Base-by-base conservation (phyloP, 1,140 invertebrate species). In the Meloidogyne hapla region DNA sequence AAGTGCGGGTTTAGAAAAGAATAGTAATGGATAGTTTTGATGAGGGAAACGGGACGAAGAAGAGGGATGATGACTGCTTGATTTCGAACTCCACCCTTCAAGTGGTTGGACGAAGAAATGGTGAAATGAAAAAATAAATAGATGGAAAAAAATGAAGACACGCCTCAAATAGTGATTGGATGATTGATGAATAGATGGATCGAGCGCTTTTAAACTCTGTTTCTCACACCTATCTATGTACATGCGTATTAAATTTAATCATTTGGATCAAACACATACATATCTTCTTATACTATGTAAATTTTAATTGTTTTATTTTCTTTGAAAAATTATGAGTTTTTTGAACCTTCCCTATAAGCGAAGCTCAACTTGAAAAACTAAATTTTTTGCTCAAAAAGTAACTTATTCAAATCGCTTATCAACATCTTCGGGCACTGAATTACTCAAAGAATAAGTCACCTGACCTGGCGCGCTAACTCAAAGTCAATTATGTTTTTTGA, bases 21-120 rank as follows among this genome's bases (percentile, higher is more conserved):
- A 56, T 56, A 56, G 48, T n/a, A 56, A 56, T 56, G 48, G 48
- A 56, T 56, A 56, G 48, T 18, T 56, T 48, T n/a, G 48, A 56
- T 56, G 48, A 56, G 48, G 48, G 48, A 56, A 56, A 56, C 48
- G n/a, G n/a, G 48, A 56, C 33, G 33, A 33, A 33, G 33, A 33
- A 33, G 8, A 5, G 48, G 18, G n/a, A n/a, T 18, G 45, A 13
- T 56, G 48, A 56, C 18, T 56, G 48, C n/a, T 56, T 56, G 48
- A 56, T 56, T 56, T 56, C 48, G 48, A 56, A 56, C 48, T 56
- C 48, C 48, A 6, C 48, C 48, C 48, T 56, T 3, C 18, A 56
- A 56, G 48, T 56, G 48, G 48, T n/a, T 56, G 48, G 48, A 56
- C 18, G 15, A 56, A 56, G 18, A 56, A n/a, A 56, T 13, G 48